These are phyloP conservation scores for Plestiodon gilberti DNA, from an alignment of 2,113 vertebrate genomes.

Conservation along the genomic window DNA sequence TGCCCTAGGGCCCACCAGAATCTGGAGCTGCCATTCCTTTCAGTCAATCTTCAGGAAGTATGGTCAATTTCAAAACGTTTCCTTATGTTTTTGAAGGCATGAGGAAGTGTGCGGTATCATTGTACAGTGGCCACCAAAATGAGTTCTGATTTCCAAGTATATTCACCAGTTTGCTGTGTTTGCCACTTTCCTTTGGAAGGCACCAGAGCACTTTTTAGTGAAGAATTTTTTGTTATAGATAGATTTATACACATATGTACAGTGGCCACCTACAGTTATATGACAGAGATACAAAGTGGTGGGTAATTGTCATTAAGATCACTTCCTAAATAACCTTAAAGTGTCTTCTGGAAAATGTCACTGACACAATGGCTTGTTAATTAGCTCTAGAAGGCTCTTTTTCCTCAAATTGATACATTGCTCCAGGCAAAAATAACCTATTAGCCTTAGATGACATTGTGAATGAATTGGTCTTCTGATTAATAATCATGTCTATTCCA, in stretches of 20 bases:
- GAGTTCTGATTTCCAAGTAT: no score
- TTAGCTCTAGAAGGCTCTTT: background rate
- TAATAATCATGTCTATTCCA: constrained; percentile 18
- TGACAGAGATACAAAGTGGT: background rate
- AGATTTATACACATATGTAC: background rate
- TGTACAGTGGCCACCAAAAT: no score
- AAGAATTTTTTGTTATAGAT: background rate
- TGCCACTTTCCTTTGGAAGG: background rate
- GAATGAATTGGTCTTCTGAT: constrained; percentile 18
- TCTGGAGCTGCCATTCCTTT: no score
- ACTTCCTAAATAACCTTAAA: constrained; percentile 17
- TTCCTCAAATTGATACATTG: background rate
- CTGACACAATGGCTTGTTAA: constrained; percentile 10
- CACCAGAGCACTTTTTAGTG: background rate
- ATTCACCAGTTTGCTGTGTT: no score
- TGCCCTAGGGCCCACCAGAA: no score
- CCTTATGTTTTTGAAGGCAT: no score
- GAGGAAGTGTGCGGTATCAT: no score
- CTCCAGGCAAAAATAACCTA: background rate
- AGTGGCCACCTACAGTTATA: background rate
- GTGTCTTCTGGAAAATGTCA: constrained; percentile 4
- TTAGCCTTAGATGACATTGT: background rate
- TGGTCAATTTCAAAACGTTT: no score
- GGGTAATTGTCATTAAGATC: background rate
- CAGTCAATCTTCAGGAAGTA: no score